These are phyloP conservation scores for Agapetus fuscipes DNA, from an alignment of 2,888 invertebrate genomes.

Conservation along the genomic window DNA sequence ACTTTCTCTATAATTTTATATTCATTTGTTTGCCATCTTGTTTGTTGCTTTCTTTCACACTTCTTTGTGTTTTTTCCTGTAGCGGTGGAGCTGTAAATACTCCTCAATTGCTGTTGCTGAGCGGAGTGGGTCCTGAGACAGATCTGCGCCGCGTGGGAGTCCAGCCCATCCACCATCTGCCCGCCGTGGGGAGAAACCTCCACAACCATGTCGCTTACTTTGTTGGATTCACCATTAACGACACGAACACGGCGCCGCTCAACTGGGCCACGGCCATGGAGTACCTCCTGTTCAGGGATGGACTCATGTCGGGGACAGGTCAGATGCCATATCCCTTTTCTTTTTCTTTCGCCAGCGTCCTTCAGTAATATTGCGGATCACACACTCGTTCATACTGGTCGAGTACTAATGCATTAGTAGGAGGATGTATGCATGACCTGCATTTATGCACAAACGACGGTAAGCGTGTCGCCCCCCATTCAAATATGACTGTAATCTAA, in stretches of 20 bases:
- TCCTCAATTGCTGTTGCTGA: slow-evolving; percentile 84
- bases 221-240: slow-evolving; percentile 69
- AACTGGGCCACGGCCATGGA: slow-evolving; percentile 92
- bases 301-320: slow-evolving; percentile 84
- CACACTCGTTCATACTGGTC: no score
- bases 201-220: slow-evolving; percentile 80
- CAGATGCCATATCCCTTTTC: no score
- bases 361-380: no score
- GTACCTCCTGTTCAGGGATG: slow-evolving; percentile 77
- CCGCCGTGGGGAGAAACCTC: slow-evolving; percentile 75
- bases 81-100: slow-evolving; percentile 84
- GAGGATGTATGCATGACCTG: no score
- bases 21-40: no score
- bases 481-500: no score
- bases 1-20: no score
- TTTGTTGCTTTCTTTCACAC: background rate
- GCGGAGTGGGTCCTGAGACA: slow-evolving; percentile 74
- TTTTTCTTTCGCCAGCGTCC: no score
- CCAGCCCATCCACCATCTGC: slow-evolving; percentile 59
- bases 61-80: slow-evolving; percentile 13
- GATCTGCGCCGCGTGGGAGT: slow-evolving; percentile 58
- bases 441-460: no score
- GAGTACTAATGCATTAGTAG: no score
- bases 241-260: slow-evolving; percentile 75
- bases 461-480: no score